Evolutionary conservation across 2,888 invertebrate genomes (phyloP).

Genomic region (Heliconius cydno): DNA sequence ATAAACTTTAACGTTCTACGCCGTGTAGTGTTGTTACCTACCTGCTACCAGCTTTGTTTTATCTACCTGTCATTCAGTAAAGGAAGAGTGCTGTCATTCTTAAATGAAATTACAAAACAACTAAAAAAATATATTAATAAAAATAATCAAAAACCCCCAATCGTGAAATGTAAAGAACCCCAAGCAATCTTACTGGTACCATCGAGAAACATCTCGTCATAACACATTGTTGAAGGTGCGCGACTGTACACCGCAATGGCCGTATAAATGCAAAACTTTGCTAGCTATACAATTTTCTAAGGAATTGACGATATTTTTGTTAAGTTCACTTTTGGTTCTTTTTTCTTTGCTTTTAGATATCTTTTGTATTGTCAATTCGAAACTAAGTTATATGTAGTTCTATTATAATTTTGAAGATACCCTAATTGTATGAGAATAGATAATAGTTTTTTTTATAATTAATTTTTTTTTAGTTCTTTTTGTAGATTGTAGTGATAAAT

Average conservation of each 20-base stretch:
- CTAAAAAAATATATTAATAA: neutral
- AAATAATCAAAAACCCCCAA: neutral
- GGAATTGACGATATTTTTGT: neutral
- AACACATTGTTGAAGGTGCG: conserved; percentile 39
- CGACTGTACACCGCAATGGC: conserved; percentile 30
- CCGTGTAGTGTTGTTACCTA: no score
- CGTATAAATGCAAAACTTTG: conserved; percentile 33
- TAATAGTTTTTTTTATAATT: no score
- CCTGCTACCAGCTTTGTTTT: no score
- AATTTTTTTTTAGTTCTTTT: no score
- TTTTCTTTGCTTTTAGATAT: neutral
- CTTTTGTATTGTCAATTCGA: neutral
- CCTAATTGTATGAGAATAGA: no score
- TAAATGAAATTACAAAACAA: no score
- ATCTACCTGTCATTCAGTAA: no score
- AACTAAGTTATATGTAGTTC: no score
- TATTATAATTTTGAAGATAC: no score
- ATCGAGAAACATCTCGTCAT: conserved; percentile 35
- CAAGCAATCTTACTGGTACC: conserved; percentile 17
- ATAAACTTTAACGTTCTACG: no score
- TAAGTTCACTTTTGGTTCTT: neutral
- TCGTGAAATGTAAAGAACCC: conserved; percentile 10
- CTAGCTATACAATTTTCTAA: conserved; percentile 25
- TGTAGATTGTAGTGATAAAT: no score
- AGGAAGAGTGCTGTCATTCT: no score